phyloP scores from a whole-genome alignment of 2,113 vertebrate species.

The Dicentrarchus labrax region DNA sequence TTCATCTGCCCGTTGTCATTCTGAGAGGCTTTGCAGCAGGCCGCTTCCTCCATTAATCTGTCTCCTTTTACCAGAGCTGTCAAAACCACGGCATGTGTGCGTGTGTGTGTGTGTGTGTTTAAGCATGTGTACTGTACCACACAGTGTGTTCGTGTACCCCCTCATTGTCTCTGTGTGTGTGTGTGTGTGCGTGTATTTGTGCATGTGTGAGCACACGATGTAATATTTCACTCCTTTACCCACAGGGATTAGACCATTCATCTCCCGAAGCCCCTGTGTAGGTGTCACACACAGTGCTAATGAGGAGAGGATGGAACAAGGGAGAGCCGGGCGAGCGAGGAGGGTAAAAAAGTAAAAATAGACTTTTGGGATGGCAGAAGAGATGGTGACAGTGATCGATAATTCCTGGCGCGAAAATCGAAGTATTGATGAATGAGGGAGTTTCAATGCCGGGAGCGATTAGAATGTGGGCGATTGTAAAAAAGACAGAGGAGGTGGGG shows the following conservation, averaged over 20 bases:
- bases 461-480: conserved; percentile 29
- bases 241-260: conserved; percentile 74
- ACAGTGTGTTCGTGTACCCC: conserved; percentile 35
- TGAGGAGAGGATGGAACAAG: conserved; percentile 72
- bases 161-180: conserved; percentile 20
- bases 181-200: conserved; percentile 20
- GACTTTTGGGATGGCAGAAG: conserved; percentile 54
- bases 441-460: conserved; percentile 36
- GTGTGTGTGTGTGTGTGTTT: background rate
- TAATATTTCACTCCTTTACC: conserved; percentile 68
- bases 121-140: conserved; percentile 27
- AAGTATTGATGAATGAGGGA: conserved; percentile 61
- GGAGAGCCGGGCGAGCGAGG: conserved; percentile 40
- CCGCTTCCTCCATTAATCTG: conserved; percentile 69
- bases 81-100: conserved; percentile 35
- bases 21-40: conserved; percentile 57
- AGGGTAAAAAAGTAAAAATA: conserved; percentile 69
- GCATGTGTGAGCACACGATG: conserved; percentile 52
- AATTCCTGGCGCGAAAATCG: conserved; percentile 31
- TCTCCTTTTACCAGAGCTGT: conserved; percentile 72
- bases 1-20: conserved; percentile 67
- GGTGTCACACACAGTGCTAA: conserved; percentile 77
- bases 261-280: conserved; percentile 72
- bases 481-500: conserved; percentile 21
- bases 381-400: conserved; percentile 59